Percentiles rank a stretch among this genome's conserved stretches.
Conservation (phyloP, 2,888 invertebrate genomes). For the Drosophila pseudotakahashii region DNA sequence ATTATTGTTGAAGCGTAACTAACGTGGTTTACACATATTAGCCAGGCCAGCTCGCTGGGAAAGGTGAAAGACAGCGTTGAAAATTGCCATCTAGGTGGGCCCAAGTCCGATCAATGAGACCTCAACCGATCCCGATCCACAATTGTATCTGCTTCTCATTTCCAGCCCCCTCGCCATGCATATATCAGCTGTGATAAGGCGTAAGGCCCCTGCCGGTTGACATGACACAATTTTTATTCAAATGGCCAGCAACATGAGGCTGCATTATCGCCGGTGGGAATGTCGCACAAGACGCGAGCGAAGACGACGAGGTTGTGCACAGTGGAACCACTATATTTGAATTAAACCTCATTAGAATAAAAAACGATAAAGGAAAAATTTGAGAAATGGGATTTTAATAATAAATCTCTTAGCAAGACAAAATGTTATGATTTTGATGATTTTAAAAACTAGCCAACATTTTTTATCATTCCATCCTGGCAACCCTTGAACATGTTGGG, state of each 20-base stretch:
- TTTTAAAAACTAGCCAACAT: too few species aligned
- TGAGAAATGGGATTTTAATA: too few species aligned
- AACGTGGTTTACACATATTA: conserved; percentile 83
- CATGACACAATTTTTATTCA: conserved; percentile 80
- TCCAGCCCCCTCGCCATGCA: not conserved
- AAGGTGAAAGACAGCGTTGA: conserved; percentile 61
- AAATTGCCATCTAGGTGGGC: conserved; percentile 58
- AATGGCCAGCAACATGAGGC: conserved; percentile 73
- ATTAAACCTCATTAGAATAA: too few species aligned
- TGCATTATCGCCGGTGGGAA: conserved; percentile 70
- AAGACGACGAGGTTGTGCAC: conserved; percentile 16
- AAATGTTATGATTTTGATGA: too few species aligned
- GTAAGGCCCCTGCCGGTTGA: conserved; percentile 52
- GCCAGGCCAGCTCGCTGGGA: conserved; percentile 69
- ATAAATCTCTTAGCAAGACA: too few species aligned
- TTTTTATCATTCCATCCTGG: too few species aligned
- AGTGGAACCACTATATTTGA: conserved; percentile 8
- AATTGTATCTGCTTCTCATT: conserved; percentile 21
- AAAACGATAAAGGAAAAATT: too few species aligned
- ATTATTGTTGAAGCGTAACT: conserved; percentile 82
- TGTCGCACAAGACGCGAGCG: conserved; percentile 70
- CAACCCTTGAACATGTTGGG: not conserved
- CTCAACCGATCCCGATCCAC: conserved; percentile 44
- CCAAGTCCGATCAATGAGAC: conserved; percentile 45
- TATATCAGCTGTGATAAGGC: conserved; percentile 61